Percentiles rank a stretch among this genome's conserved stretches.
Conservation (phyloP, 2,797 vertebrate species). For the Varecia variegata region DNA sequence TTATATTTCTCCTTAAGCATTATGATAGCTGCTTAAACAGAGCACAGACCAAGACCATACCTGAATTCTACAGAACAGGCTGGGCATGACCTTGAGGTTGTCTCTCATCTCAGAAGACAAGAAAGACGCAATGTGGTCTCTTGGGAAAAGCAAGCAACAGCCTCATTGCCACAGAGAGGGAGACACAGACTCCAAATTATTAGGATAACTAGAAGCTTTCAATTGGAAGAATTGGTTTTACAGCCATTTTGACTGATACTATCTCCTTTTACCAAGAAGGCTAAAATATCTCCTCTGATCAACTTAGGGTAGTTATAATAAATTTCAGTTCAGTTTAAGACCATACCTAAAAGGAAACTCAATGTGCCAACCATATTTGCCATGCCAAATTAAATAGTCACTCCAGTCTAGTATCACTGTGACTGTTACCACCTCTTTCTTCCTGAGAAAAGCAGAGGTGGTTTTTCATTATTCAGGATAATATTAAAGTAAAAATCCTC, state of each 20-base stretch:
- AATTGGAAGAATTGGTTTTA: neutral
- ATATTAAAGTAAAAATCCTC: neutral
- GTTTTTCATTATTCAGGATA: neutral
- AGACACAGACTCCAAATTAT: neutral
- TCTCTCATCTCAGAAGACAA: neutral
- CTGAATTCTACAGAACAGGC: neutral
- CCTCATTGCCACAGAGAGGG: neutral
- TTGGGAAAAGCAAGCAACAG: neutral
- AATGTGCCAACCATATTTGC: neutral
- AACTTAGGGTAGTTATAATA: neutral
- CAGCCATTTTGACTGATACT: neutral
- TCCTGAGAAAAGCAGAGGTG: neutral
- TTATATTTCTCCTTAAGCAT: neutral
- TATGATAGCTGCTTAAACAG: neutral
- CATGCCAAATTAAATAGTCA: neutral
- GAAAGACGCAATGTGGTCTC: neutral
- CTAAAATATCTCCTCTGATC: slow-evolving; percentile 26
- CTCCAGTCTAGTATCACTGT: neutral
- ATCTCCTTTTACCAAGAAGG: neutral
- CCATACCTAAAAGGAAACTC: neutral
- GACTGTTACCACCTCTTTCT: neutral
- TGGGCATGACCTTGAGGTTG: neutral
- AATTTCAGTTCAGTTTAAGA: neutral
- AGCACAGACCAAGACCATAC: neutral
- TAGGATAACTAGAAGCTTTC: neutral